phyloP scores from a whole-genome alignment of 2,113 vertebrate species.

The Ramphastos sulfuratus region DNA sequence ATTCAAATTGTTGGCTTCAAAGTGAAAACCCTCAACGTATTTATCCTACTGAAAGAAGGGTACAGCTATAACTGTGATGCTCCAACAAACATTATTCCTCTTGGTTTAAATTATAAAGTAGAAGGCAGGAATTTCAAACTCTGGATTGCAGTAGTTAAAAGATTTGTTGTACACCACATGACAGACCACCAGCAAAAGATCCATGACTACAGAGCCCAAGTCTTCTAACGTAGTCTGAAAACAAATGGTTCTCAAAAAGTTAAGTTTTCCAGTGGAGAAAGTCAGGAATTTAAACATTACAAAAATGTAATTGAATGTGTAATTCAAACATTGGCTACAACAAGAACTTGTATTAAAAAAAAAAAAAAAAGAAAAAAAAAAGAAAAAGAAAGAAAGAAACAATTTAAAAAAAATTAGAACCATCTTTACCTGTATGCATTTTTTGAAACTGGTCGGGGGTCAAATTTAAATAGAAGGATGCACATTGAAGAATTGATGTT shows the following conservation, averaged over 20 bases:
- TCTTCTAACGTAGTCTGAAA: neutral
- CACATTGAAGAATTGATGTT: constrained; percentile 84
- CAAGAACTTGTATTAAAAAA: neutral
- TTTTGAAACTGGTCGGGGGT: constrained; percentile 93
- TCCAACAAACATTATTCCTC: neutral
- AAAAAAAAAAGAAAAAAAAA: no score
- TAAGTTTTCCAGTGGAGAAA: neutral
- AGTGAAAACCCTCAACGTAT: neutral
- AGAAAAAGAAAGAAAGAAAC: no score
- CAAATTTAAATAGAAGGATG: constrained; percentile 98
- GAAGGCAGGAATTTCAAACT: neutral
- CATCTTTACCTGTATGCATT: constrained; percentile 93
- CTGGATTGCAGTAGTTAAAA: neutral
- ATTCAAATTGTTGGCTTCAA: neutral
- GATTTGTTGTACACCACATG: neutral
- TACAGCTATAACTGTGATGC: neutral
- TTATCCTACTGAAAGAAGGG: neutral
- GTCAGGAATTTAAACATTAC: neutral
- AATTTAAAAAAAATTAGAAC: neutral
- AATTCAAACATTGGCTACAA: neutral
- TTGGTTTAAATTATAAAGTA: neutral
- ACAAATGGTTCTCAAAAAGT: neutral
- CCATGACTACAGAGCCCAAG: neutral
- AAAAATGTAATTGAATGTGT: neutral
- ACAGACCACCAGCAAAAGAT: neutral